Base-by-base conservation (phyloP, 2,113 vertebrate species). In the Phycodurus eques region DNA sequence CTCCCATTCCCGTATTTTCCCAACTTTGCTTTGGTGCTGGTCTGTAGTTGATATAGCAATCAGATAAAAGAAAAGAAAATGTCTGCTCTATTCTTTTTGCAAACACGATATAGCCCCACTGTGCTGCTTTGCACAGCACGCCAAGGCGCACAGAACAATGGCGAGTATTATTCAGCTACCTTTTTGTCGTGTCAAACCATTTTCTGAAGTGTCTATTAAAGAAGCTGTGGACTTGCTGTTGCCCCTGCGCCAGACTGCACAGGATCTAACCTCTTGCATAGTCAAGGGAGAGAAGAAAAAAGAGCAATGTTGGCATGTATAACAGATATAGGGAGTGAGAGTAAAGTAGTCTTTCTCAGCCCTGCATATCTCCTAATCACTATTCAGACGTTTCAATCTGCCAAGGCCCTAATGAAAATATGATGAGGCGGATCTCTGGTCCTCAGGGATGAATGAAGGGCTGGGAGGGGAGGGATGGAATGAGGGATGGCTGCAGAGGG, bases 381-480 rank as follows among this genome's bases (percentile, higher is more conserved):
- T 87, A 88, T 90, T 86, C 87, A 87, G 77, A 89, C 78, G 80
- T 91, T 91, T 90, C 85, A 91, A 91, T 91, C 90, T 92, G 90
- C 87, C 91, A 85, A 82, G 86, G 85, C 87, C 82, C 81, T 91
- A 90, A 91, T 90, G 86, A 92, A 93, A 93, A 92, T 91, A 93
- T 90, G 88, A 91, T 89, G 89, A 91, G 85, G 86, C 83, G 87
- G 85, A 88, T 91, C 86, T 89, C 83, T 79, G 86, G 89, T 90
- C 90, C 87, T 78, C 33, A 17, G 89, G 90, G 88, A 89, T 3
- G 75, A 80, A 79, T 56, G 75, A 81, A 85, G 79, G 88, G 81
- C 80, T 70, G 73, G 79, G 76, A 80, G 78, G 84, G 68, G 74
- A 78, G 74, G 83, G 82, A 85, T 74, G 85, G 80, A 87, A 61